Conservation (phyloP, 2,797 vertebrate species). For the Acridotheres tristis region DNA sequence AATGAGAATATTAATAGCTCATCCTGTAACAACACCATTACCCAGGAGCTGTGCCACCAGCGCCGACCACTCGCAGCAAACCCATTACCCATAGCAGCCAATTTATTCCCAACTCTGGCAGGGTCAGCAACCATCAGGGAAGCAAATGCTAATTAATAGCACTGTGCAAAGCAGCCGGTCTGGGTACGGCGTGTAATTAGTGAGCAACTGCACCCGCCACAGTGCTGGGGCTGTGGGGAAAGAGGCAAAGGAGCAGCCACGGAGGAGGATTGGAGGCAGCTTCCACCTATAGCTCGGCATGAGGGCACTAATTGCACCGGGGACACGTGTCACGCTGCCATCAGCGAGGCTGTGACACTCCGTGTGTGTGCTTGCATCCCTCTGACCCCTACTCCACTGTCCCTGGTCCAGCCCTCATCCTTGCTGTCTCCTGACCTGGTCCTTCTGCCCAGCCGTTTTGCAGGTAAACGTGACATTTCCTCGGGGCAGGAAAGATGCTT, state of each 20-base stretch:
- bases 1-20: not conserved
- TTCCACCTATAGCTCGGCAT: rapidly evolving
- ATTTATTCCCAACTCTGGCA: not conserved
- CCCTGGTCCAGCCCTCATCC: not conserved
- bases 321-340: rapidly evolving
- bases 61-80: not conserved
- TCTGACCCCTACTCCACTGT: rapidly evolving
- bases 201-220: not conserved
- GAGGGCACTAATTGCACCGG: rapidly evolving
- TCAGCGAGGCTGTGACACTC: rapidly evolving
- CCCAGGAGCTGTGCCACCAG: not conserved
- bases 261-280: rapidly evolving
- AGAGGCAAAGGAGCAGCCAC: not conserved
- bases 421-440: rapidly evolving
- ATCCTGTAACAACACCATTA: not conserved
- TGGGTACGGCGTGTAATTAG: not conserved
- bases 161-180: not conserved
- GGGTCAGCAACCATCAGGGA: constrained; percentile 1
- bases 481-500: not conserved
- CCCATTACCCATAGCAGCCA: not conserved
- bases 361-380: rapidly evolving
- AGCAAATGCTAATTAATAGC: constrained; percentile 19
- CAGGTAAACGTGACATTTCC: not conserved
- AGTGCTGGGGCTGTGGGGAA: not conserved
- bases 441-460: not conserved